Conservation (phyloP, 2,113 vertebrate genomes). For the Aleadryas rufinucha region DNA sequence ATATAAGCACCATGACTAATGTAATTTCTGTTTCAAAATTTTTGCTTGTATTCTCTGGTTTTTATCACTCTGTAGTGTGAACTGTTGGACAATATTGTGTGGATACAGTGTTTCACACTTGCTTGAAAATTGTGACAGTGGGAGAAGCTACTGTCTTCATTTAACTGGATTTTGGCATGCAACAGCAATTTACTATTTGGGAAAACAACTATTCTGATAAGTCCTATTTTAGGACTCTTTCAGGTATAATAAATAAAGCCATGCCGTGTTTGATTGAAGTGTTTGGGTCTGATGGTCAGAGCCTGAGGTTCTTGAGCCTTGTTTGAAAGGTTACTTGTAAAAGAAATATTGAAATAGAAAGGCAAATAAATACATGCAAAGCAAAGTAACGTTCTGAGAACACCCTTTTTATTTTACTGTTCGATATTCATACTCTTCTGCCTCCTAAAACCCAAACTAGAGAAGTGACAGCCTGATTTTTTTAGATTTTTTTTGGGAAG, state of each 20-base stretch:
- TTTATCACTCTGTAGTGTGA: background rate
- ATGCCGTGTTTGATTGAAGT: background rate
- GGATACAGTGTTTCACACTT: background rate
- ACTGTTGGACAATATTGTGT: rapidly evolving
- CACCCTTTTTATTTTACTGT: background rate
- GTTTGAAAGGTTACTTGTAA: background rate
- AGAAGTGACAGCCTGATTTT: background rate
- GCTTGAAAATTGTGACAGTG: background rate
- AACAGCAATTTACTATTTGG: background rate
- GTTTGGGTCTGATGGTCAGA: background rate
- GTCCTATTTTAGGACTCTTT: background rate
- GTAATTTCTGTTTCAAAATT: background rate
- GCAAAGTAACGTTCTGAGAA: background rate
- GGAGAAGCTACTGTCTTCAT: background rate
- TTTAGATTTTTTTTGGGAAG: background rate
- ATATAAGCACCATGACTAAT: rapidly evolving
- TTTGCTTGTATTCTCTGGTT: background rate
- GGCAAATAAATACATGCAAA: background rate
- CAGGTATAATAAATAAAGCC: background rate
- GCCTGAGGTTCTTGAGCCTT: background rate
- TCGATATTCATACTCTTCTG: background rate
- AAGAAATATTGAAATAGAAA: background rate
- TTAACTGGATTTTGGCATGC: background rate
- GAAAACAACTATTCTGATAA: background rate
- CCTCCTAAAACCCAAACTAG: background rate